Base-by-base conservation (phyloP, 1,140 invertebrate species). In the Plutomurus gul region DNA sequence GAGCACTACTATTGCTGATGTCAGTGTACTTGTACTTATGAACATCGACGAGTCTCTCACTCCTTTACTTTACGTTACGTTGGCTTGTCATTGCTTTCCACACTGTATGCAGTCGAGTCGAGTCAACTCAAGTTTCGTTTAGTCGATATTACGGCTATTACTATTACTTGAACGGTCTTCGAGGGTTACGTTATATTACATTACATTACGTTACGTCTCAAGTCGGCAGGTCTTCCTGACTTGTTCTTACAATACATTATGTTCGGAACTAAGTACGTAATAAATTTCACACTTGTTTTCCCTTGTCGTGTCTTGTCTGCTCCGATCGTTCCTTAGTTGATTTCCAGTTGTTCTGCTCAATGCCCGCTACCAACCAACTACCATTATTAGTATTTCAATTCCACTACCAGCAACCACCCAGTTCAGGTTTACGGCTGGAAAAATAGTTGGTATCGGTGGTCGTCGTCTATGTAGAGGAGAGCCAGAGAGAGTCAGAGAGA, bases 281-380 rank as follows among this genome's bases (percentile, higher is more conserved):
- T 77, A 77, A 77, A 77, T 77, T 77, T 77, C 75, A 77, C 75
- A 77, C 75, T 77, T 77, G 75, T 70, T 77, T 76, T 76, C 74
- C 51, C 74, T 36, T 60, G 74, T 76, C 47, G 56, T 65, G 27
- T 65, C 56, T 65, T 65, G 56, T 65, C 56, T 65, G 56, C 56
- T 65, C 25, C 56, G 56, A 30, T 30, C 56, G 56, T 65, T 65
- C 56, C n/a, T n/a, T n/a, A 4, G 46, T 65, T 65, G 56, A 65
- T 65, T 65, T 65, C n/a, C 56, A 65, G 47, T 60, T 60, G n/a
- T 37, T 56, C 51, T 60, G 7, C 60, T 76, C 74, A n/a, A n/a
- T n/a, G n/a, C n/a, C n/a, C n/a, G n/a, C n/a, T n/a, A n/a, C n/a
- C n/a, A n/a, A n/a, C n/a, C n/a, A n/a, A n/a, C n/a, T n/a, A n/a